Conservation (phyloP, 2,888 invertebrate species). For the Drosophila formosana region DNA sequence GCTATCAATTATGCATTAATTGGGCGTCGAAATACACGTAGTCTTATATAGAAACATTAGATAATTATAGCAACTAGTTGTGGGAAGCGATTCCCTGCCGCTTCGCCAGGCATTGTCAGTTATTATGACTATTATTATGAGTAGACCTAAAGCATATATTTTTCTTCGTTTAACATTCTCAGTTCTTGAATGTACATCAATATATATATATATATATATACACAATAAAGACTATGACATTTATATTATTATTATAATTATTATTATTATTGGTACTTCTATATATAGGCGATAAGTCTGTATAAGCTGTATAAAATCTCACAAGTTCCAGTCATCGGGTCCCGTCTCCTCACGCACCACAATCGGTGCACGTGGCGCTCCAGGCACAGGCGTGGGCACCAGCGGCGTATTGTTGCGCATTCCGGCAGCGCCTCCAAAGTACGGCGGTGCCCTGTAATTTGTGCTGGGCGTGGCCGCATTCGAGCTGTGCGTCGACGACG, state of each 20-base stretch:
- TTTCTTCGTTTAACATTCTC: constrained; percentile 49
- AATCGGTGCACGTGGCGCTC: constrained; percentile 62
- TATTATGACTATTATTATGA: constrained; percentile 32
- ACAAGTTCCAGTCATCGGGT: constrained; percentile 79
- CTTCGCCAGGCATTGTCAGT: constrained; percentile 44
- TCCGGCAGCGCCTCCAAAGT: constrained; percentile 51
- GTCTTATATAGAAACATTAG: constrained; percentile 43
- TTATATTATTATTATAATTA: constrained; percentile 17
- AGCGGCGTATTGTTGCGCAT: constrained; percentile 62
- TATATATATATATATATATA: constrained; percentile 41
- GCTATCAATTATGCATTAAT: constrained; percentile 16
- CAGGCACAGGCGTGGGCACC: constrained; percentile 73
- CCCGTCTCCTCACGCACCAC: constrained; percentile 69
- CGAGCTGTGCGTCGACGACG: constrained; percentile 71
- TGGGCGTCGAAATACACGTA: constrained; percentile 20
- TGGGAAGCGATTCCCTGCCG: constrained; percentile 36
- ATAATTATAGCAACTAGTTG: constrained; percentile 49
- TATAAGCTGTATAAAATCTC: constrained; percentile 66
- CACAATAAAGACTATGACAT: constrained; percentile 40
- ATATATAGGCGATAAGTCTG: constrained; percentile 21
- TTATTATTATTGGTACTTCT: constrained; percentile 29
- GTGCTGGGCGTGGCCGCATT: constrained; percentile 54
- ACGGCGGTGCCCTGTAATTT: constrained; percentile 60
- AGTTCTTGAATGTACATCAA: constrained; percentile 51
- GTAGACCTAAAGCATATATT: constrained; percentile 37